Evolutionary conservation across 2,888 invertebrate species (phyloP).

Genomic region (Troilus luridus): DNA sequence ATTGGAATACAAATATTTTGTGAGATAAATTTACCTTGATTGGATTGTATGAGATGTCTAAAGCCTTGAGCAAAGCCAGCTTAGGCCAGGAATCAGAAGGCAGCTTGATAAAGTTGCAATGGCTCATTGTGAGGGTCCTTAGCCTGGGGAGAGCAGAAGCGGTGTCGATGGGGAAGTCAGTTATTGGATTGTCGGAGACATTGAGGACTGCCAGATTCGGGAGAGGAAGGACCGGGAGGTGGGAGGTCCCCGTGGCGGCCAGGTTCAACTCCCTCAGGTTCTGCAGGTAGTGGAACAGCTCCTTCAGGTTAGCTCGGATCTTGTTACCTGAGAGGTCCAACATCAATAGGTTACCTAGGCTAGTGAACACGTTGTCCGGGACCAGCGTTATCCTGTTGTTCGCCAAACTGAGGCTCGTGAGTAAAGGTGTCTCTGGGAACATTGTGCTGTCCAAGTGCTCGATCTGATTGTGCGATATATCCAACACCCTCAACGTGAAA

Average conservation of each 20-base stretch:
- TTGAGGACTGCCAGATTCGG: conserved; percentile 85
- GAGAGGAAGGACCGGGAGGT: conserved; percentile 82
- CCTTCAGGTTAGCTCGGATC: conserved; percentile 88
- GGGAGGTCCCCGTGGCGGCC: conserved; percentile 82
- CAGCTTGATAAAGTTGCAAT: conserved; percentile 82
- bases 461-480: conserved; percentile 83
- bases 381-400: conserved; percentile 86
- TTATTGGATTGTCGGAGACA: conserved; percentile 83
- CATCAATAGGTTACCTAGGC: conserved; percentile 82
- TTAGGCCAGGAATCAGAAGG: conserved; percentile 83
- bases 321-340: conserved; percentile 87
- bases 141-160: conserved; percentile 74
- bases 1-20: too few species aligned
- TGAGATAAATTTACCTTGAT: conserved; percentile 72
- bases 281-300: conserved; percentile 89
- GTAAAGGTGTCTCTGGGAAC: conserved; percentile 85
- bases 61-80: conserved; percentile 79
- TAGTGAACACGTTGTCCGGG: conserved; percentile 91
- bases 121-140: conserved; percentile 81
- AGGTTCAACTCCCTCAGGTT: conserved; percentile 84
- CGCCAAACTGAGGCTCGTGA: conserved; percentile 83
- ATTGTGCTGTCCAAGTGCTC: conserved; percentile 91
- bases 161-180: conserved; percentile 78
- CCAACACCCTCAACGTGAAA: conserved; percentile 82
- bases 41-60: conserved; percentile 88